A percentile compares a stretch with the other conserved stretches of the same genome.
Conservation (phyloP, 1,140 invertebrate genomes). For the Diabrotica undecimpunctata region DNA sequence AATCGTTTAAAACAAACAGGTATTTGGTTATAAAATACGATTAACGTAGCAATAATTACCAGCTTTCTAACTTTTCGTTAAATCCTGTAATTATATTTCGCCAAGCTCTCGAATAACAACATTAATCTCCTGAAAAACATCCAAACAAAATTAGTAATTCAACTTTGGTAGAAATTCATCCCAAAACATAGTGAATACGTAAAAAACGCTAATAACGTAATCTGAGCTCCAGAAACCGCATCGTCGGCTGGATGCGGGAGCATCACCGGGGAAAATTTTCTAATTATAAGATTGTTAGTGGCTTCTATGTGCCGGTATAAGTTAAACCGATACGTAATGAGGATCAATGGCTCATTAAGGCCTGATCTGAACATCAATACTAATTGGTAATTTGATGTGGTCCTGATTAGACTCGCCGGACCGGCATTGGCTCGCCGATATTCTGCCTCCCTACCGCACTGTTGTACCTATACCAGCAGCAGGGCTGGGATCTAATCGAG, state of each 20-base stretch:
- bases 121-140: no score
- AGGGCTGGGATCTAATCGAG: no score
- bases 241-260: background rate
- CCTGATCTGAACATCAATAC: conserved; percentile 41
- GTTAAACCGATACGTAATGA: conserved; percentile 30
- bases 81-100: no score
- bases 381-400: conserved; percentile 45
- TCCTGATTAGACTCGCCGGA: conserved; percentile 35
- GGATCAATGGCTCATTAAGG: conserved; percentile 45
- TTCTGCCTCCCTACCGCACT: no score
- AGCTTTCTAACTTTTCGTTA: no score
- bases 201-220: conserved; percentile 2
- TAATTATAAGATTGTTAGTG: conserved; percentile 3
- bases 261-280: conserved; percentile 2
- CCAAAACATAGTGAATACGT: background rate
- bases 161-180: background rate
- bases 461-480: no score
- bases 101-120: no score
- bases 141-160: background rate
- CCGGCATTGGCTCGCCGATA: background rate
- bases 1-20: no score
- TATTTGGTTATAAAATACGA: no score
- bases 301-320: conserved; percentile 2
- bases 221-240: background rate
- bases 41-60: no score